Evolutionary conservation across 2,797 vertebrate genomes (phyloP).

Genomic region (Poeciliopsis gracilis): DNA sequence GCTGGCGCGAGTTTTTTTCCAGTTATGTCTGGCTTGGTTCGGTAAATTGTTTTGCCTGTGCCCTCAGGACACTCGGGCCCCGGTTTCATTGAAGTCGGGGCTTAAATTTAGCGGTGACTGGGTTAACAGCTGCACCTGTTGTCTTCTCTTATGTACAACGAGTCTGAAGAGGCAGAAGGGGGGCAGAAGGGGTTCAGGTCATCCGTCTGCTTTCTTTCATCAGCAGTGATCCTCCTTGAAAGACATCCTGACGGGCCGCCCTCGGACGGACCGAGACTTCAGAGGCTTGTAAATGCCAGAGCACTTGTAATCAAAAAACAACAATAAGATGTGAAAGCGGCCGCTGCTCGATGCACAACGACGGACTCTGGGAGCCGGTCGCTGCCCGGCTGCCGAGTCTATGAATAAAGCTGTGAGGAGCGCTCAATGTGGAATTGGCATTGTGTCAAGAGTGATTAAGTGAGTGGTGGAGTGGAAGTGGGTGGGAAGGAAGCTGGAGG

Average conservation of each 20-base stretch:
- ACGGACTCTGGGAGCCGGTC: slow-evolving; percentile 48
- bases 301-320: slow-evolving; percentile 46
- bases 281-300: slow-evolving; percentile 34
- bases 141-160: slow-evolving; percentile 13
- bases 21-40: slow-evolving; percentile 64
- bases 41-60: slow-evolving; percentile 65
- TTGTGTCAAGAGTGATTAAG: slow-evolving; percentile 70
- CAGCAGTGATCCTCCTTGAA: slow-evolving; percentile 12
- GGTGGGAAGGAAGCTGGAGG: slow-evolving; percentile 2
- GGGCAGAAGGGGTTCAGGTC: slow-evolving; percentile 28
- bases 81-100: slow-evolving; percentile 59
- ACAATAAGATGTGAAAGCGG: slow-evolving; percentile 35
- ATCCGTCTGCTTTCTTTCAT: slow-evolving; percentile 14
- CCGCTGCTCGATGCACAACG: slow-evolving; percentile 27
- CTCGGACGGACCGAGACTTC: slow-evolving; percentile 17
- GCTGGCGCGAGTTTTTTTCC: slow-evolving; percentile 55
- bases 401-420: slow-evolving; percentile 48
- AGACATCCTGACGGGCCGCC: slow-evolving; percentile 36
- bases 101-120: slow-evolving; percentile 49
- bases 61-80: slow-evolving; percentile 52
- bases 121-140: slow-evolving; percentile 55
- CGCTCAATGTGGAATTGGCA: slow-evolving; percentile 70
- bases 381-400: slow-evolving; percentile 57
- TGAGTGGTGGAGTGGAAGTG: slow-evolving; percentile 28
- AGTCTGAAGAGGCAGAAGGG: slow-evolving; percentile 26